A percentile compares a stretch with the other conserved stretches of the same genome.
These are phyloP conservation scores for Ammodytes dubius DNA, from an alignment of 2,113 vertebrate species.

Conservation along the genomic window DNA sequence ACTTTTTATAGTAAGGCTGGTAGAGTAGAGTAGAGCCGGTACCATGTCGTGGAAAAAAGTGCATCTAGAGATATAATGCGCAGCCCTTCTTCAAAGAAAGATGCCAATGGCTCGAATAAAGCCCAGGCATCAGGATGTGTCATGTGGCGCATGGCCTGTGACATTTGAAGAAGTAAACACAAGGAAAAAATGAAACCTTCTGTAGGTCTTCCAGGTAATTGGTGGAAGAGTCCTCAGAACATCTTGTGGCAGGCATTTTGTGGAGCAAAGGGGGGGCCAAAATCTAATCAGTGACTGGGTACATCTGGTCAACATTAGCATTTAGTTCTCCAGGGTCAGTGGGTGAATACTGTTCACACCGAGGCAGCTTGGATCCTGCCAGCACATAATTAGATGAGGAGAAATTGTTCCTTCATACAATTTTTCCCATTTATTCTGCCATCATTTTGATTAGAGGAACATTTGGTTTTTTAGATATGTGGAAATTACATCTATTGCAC, in stretches of 20 bases:
- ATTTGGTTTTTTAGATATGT: slow-evolving; percentile 13
- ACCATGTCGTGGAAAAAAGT: no score
- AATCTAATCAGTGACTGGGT: slow-evolving; percentile 69
- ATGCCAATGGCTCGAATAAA: background rate
- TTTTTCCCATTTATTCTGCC: slow-evolving; percentile 14
- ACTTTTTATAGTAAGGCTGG: no score
- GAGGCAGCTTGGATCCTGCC: slow-evolving; percentile 48
- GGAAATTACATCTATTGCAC: slow-evolving; percentile 4
- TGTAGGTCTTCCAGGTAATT: slow-evolving; percentile 27
- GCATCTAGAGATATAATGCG: no score
- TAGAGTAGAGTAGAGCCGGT: no score
- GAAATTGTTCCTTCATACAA: slow-evolving; percentile 29
- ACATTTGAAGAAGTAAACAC: slow-evolving; percentile 52
- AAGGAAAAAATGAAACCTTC: slow-evolving; percentile 29
- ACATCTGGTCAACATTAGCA: slow-evolving; percentile 81
- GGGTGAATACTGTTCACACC: slow-evolving; percentile 67
- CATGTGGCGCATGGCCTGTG: slow-evolving; percentile 14
- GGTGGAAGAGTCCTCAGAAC: slow-evolving; percentile 38
- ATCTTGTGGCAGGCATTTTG: slow-evolving; percentile 64
- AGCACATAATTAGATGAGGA: slow-evolving; percentile 61
- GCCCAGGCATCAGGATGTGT: slow-evolving; percentile 16
- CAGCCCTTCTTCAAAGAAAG: slow-evolving; percentile 2
- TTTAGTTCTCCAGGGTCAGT: slow-evolving; percentile 67
- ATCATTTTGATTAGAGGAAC: slow-evolving; percentile 34
- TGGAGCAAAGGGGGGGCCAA: slow-evolving; percentile 15